These are phyloP conservation scores for Campoletis sonorensis DNA, from an alignment of 1,140 invertebrate genomes.

Conservation along the genomic window DNA sequence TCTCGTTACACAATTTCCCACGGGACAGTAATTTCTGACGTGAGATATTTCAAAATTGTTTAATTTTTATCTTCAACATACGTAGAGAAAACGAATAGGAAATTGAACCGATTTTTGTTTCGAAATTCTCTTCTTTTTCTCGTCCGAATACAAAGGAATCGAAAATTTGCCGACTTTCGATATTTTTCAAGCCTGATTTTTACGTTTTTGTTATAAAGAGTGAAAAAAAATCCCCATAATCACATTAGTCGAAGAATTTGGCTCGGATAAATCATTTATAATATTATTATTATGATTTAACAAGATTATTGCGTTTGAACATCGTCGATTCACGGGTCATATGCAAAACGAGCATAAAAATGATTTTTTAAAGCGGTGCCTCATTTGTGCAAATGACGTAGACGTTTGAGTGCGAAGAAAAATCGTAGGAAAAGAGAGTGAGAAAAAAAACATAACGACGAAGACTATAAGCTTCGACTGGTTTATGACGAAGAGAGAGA, in stretches of 20 bases:
- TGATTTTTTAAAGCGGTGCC: neutral
- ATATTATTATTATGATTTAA: neutral
- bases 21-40: neutral
- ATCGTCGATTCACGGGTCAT: neutral
- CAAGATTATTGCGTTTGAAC: neutral
- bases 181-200: neutral
- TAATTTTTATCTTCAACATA: too few species aligned
- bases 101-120: too few species aligned
- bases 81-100: too few species aligned
- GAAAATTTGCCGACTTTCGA: neutral
- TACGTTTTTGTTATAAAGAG: neutral
- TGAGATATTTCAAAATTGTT: neutral
- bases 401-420: neutral
- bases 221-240: neutral
- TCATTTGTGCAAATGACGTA: neutral
- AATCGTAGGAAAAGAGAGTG: neutral
- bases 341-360: neutral
- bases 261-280: neutral
- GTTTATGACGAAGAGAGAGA: neutral
- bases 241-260: neutral
- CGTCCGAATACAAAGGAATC: too few species aligned
- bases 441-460: neutral
- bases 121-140: neutral
- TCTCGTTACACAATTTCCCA: neutral
- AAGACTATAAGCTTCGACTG: neutral